Percentiles rank a stretch among this genome's conserved stretches.
Evolutionary conservation across 2,113 vertebrate genomes (phyloP).

Genomic region (Aramus guarauna): DNA sequence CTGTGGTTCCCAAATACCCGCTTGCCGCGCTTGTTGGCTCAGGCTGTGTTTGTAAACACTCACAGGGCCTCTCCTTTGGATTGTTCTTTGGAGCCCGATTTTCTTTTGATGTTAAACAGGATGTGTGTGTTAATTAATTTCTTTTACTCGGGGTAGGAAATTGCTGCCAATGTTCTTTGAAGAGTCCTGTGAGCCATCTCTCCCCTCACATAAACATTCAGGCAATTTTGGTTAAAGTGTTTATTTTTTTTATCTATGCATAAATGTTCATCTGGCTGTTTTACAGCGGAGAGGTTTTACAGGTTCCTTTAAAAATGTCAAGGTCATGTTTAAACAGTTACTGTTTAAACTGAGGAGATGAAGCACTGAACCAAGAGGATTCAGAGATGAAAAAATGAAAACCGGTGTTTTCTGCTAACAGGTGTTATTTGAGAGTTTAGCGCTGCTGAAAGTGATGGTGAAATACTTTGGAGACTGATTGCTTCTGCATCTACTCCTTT

Average conservation of each 20-base stretch:
- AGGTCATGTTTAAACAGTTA: slow-evolving; percentile 28
- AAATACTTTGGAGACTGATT: background rate
- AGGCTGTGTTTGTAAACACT: slow-evolving; percentile 49
- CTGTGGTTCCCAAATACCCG: background rate
- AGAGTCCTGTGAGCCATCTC: slow-evolving; percentile 17
- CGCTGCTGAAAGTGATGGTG: background rate
- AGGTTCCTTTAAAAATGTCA: slow-evolving; percentile 33
- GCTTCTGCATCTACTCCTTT: background rate
- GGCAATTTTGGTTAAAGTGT: slow-evolving; percentile 54
- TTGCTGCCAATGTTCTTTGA: slow-evolving; percentile 38
- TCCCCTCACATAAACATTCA: slow-evolving; percentile 30
- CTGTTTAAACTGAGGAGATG: background rate
- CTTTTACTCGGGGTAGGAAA: slow-evolving; percentile 28
- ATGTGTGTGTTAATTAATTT: slow-evolving; percentile 59
- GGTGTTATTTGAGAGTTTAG: background rate
- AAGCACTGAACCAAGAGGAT: background rate
- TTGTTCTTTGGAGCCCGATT: slow-evolving; percentile 37
- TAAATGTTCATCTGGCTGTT: slow-evolving; percentile 41
- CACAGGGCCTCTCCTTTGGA: background rate
- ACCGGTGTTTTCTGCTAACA: background rate
- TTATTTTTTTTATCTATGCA: slow-evolving; percentile 35
- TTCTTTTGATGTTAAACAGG: slow-evolving; percentile 60
- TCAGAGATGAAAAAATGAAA: background rate
- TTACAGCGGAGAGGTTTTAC: slow-evolving; percentile 18
- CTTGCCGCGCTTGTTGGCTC: background rate